phyloP scores from a whole-genome alignment of 2,113 vertebrate species.

The Forbesichthys papilliferus region DNA sequence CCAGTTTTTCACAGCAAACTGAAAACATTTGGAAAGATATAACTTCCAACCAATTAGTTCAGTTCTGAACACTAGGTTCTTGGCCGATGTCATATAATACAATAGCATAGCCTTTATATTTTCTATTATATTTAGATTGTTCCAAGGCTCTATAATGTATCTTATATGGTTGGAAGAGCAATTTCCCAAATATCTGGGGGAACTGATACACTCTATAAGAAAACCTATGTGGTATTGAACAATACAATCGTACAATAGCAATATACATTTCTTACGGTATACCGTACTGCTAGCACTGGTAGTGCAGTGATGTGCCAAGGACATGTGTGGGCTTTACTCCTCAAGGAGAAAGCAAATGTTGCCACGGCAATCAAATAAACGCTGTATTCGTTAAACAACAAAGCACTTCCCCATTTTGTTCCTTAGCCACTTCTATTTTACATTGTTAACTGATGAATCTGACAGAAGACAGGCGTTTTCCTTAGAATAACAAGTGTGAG shows the following conservation, averaged over 20 bases:
- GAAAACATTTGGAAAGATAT: constrained; percentile 19
- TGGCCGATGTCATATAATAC: background rate
- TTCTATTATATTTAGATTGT: too few relatives aligned
- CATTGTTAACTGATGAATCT: background rate
- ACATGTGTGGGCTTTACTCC: background rate
- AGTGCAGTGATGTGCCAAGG: background rate
- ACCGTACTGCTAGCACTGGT: too few relatives aligned
- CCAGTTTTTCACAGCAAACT: constrained; percentile 1
- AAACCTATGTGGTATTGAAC: too few relatives aligned
- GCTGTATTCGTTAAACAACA: background rate
- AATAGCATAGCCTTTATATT: too few relatives aligned
- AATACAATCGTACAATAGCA: too few relatives aligned
- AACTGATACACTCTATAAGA: too few relatives aligned
- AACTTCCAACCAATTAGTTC: constrained; percentile 7
- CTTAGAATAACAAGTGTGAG: background rate
- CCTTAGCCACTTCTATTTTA: background rate
- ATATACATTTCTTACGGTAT: too few relatives aligned
- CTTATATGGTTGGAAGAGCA: too few relatives aligned
- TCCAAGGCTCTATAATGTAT: too few relatives aligned
- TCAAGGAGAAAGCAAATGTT: background rate
- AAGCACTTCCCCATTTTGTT: background rate
- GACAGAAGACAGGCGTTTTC: background rate
- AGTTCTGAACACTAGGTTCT: too few relatives aligned
- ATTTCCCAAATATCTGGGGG: too few relatives aligned
- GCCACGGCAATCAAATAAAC: background rate